Base-by-base conservation (phyloP, 2,113 vertebrate genomes). In the Rhineura floridana region DNA sequence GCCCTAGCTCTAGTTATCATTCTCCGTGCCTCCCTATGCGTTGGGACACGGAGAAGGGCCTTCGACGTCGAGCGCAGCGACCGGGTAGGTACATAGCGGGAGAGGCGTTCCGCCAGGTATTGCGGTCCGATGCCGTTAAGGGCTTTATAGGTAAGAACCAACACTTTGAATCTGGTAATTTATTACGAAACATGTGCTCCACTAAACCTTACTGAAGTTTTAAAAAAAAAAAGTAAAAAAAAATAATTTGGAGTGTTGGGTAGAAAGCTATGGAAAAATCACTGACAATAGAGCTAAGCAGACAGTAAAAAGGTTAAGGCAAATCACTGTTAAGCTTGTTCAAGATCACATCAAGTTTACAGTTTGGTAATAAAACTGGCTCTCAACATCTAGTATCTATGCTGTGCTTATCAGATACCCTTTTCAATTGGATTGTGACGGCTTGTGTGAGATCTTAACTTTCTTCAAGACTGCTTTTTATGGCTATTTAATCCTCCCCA, bases 401-500 rank as follows among this genome's bases (percentile, higher is more conserved):
- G 44, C 21, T 79, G 8, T 36, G 11, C 79, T 83, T 84, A 69
- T 78, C 59, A 69, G 30, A 84, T 67, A 79, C 25, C 42, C 25
- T 50, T 65, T 78, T 84, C 59, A 82, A 52, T 48, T 75, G 9
- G n/a, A 46, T 6, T 52, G 0, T 1, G 1, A 2, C 15, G 23
- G 5, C 0, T 0, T 0, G 15, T 81, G 46, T 88, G 7, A 46
- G 80, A 11, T n/a, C 62, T 23, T 6, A 84, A 7, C 8, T 93
- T 87, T 4, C 0, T 46, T 80, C 76, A 79, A 39, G 72, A n/a
- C 44, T 90, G 70, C 85, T 91, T 44, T 46, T 33, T 88, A 63
- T 44, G 76, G 92, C 46, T 72, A 42, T 78, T 52, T 88, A 89
- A 62, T 89, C 19, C 15, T 87, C 80, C 19, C 73, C 7, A 86